A percentile compares a stretch with the other conserved stretches of the same genome.
Conservation (phyloP, 2,113 vertebrate species). For the Prunella fulvescens region DNA sequence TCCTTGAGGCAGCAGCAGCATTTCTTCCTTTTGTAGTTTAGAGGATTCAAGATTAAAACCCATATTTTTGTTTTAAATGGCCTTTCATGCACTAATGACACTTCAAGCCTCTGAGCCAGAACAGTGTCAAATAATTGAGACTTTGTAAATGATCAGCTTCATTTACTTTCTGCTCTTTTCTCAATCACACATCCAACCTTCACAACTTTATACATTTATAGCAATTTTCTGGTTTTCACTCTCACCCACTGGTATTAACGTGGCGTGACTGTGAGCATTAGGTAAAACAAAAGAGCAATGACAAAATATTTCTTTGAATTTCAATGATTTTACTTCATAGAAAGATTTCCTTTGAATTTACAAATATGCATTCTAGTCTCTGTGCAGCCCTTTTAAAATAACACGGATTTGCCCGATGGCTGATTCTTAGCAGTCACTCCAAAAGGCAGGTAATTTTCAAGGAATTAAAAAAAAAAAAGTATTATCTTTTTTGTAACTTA, state of each 20-base stretch:
- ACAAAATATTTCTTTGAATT: background rate
- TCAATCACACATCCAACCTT: background rate
- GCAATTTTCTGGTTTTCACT: background rate
- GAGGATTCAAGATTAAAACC: background rate
- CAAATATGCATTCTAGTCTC: background rate
- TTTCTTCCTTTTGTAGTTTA: background rate
- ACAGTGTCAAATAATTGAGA: background rate
- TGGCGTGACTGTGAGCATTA: background rate
- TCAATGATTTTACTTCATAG: background rate
- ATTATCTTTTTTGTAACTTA: background rate
- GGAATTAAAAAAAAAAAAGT: background rate
- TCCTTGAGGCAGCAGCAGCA: background rate
- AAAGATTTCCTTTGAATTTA: background rate
- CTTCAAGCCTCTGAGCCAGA: background rate
- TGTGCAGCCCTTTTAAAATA: background rate
- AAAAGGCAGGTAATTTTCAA: background rate
- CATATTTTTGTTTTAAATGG: background rate
- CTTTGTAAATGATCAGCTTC: conserved; percentile 6
- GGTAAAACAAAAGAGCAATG: background rate
- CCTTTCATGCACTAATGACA: background rate
- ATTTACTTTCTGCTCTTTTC: background rate
- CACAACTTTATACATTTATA: background rate
- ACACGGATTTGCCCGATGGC: rapidly evolving
- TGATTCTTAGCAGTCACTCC: background rate
- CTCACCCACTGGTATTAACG: background rate